Conservation (phyloP, 2,113 vertebrate genomes). For the Pseudorectes ferrugineus region DNA sequence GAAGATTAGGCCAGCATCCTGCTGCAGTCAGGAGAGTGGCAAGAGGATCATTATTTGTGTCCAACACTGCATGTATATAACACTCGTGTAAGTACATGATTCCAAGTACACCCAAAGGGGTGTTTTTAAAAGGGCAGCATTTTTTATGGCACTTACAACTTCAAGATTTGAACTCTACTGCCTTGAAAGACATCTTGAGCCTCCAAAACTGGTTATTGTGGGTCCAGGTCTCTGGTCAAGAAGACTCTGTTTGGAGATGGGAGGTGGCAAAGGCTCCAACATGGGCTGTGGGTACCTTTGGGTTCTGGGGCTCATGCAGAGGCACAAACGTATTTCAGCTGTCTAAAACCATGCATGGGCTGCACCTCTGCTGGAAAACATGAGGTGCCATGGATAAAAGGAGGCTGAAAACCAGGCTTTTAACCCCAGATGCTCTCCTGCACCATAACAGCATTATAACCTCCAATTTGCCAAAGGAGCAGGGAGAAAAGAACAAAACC, state of each 20-base stretch:
- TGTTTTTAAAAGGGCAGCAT: background rate
- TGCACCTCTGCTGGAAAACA: background rate
- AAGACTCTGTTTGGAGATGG: background rate
- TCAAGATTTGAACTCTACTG: background rate
- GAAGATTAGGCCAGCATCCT: background rate
- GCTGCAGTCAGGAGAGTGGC: background rate
- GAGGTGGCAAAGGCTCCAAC: background rate
- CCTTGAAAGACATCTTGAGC: background rate
- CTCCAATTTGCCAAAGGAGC: background rate
- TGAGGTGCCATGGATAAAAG: background rate
- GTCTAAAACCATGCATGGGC: background rate
- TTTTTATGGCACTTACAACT: background rate
- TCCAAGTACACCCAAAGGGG: background rate
- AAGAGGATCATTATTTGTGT: background rate
- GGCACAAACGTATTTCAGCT: background rate
- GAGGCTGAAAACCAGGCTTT: background rate
- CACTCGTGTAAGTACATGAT: fast-evolving
- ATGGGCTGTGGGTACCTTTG: background rate
- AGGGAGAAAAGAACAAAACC: background rate
- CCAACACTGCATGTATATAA: background rate
- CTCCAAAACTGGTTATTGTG: background rate
- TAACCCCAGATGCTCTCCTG: background rate
- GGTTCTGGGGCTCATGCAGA: background rate
- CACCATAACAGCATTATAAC: background rate
- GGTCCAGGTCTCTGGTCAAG: background rate